These are phyloP conservation scores for Drosophila bifasciata DNA, from an alignment of 1,140 invertebrate species.

Conservation along the genomic window DNA sequence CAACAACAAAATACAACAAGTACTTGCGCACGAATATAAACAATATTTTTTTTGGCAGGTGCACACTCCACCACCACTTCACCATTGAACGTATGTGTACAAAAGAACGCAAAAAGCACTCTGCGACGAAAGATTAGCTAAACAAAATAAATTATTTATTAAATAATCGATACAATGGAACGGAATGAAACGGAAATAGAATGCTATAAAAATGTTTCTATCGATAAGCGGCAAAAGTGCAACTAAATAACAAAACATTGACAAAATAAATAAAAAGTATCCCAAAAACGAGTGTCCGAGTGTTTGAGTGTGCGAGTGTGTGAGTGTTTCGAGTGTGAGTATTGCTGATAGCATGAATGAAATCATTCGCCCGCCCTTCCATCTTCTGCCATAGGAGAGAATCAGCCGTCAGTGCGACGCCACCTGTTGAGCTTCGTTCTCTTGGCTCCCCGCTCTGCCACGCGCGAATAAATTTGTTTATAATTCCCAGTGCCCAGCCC, in stretches of 20 bases:
- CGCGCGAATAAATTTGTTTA: constrained; percentile 10
- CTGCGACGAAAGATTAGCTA: not conserved
- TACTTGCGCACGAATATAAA: too few relatives aligned
- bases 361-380: not conserved
- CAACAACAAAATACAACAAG: too few relatives aligned
- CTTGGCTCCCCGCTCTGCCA: not conserved
- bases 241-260: too few relatives aligned
- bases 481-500: constrained; percentile 1
- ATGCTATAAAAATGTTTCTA: constrained; percentile 1
- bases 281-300: not conserved
- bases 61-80: not conserved
- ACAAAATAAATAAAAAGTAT: too few relatives aligned
- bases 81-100: not conserved
- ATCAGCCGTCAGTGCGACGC: not conserved
- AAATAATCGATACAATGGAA: constrained; percentile 1
- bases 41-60: too few relatives aligned
- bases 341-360: constrained; percentile 4
- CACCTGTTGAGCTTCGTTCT: constrained; percentile 8
- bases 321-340: too few relatives aligned
- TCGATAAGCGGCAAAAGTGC: too few relatives aligned
- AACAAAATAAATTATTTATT: constrained; percentile 12
- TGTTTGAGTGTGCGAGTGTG: too few relatives aligned
- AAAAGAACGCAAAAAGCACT: not conserved
- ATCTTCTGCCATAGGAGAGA: not conserved
- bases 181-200: not conserved